These are phyloP conservation scores for Timema podura DNA, from an alignment of 2,888 invertebrate species.

Conservation along the genomic window DNA sequence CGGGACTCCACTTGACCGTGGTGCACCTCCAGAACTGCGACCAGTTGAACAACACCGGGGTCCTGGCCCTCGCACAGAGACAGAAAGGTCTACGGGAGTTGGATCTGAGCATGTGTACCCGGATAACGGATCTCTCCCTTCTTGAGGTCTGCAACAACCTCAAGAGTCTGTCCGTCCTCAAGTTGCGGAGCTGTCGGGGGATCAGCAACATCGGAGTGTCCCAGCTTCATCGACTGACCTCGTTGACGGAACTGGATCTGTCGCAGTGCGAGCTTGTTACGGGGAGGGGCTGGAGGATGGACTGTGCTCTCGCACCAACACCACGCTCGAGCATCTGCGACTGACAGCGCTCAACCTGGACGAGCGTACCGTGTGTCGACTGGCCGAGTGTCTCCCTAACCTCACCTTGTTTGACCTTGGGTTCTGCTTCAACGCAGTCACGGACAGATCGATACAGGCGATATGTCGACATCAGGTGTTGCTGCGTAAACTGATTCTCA, in stretches of 20 bases:
- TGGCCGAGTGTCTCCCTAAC: constrained; percentile 56
- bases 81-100: constrained; percentile 56
- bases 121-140: constrained; percentile 62
- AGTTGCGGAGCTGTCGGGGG: constrained; percentile 59
- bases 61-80: constrained; percentile 51
- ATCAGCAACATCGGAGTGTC: constrained; percentile 59
- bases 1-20: constrained; percentile 50
- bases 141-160: constrained; percentile 57
- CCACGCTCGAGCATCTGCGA: constrained; percentile 20
- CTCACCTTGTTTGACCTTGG: constrained; percentile 60
- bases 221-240: constrained; percentile 52
- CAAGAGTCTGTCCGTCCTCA: constrained; percentile 54
- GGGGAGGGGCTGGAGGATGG: constrained; percentile 52
- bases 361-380: constrained; percentile 56
- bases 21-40: constrained; percentile 56
- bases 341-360: constrained; percentile 45
- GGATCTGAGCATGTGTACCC: constrained; percentile 60
- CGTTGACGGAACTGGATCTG: constrained; percentile 58
- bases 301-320: constrained; percentile 25
- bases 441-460: constrained; percentile 54
- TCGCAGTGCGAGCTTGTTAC: constrained; percentile 64
- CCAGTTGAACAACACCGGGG: constrained; percentile 58
- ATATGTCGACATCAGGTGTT: constrained; percentile 60
- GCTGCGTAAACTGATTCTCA: constrained; percentile 58
- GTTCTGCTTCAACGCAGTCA: constrained; percentile 66